Evolutionary conservation across 2,113 vertebrate genomes (phyloP), one percentile per base, ranked within the genome.

Genomic region (Pterophyllum scalare): DNA sequence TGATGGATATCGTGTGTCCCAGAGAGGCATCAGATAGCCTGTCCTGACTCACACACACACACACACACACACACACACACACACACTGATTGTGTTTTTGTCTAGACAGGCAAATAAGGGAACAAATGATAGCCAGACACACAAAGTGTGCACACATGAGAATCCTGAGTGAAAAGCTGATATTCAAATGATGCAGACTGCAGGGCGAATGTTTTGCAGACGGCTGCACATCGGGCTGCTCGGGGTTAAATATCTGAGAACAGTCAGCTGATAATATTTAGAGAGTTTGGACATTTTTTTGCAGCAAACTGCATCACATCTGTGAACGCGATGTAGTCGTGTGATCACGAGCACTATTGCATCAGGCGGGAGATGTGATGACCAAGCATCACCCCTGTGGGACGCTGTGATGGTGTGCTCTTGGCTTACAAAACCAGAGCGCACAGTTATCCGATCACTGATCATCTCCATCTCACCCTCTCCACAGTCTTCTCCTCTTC

Each of bases 1-100:
- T 87, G 90, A 93, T 91, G 84, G 88, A 85, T 88, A 83, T 82
- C 80, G 87, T 77, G 40, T 82, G 87, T 86, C 80, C 31, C 80
- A 40, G 61, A 70, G 86, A 82, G 72, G 52, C 84, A 84, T 86
- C 74, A 75, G 58, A 85, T 76, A 62, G 2, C 75, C 76, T 62
- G 54, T 75, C 72, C 62, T 57, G 22, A 78, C 67, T 43, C 19
- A 7, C n/a, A n/a, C n/a, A 70, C 33, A 77, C 52, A 59, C 75
- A 57, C 67, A 77, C 46, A 62, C 35, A 65, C 59, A 60, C 33
- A n/a, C n/a, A 77, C 58, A 59, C 75, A 57, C 67, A 77, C 35
- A 52, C 43, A 61, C 57, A 85, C 56, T 9, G 40, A 31, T 67
- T 46, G 33, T 40, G 26, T 28, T 77, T 19, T 58, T 72, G 61